Conservation (phyloP, 1,140 invertebrate species). For the Samia ricini region DNA sequence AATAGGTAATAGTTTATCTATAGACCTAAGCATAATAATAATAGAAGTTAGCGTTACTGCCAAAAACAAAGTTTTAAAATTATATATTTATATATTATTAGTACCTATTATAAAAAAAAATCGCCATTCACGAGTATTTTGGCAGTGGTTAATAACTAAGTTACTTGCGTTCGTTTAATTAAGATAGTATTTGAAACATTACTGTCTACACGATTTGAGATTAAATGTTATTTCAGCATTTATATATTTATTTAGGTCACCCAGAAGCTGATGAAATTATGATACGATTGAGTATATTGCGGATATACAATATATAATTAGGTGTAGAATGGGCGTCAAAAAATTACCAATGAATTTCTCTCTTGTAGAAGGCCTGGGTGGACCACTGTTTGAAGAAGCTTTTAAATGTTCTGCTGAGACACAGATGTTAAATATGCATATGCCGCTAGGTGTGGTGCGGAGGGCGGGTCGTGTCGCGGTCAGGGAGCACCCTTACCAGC, state of each 20-base stretch:
- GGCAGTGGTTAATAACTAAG: conserved; percentile 55
- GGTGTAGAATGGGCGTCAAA: background rate
- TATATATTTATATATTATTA: conserved; percentile 48
- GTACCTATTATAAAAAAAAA: no score
- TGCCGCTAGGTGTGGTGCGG: conserved; percentile 81
- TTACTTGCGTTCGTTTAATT: conserved; percentile 35
- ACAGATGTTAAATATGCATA: conserved; percentile 68
- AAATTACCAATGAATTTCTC: conserved; percentile 18
- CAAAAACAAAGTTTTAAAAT: conserved; percentile 39
- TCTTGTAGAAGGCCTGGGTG: conserved; percentile 28
- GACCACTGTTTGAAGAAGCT: conserved; percentile 29
- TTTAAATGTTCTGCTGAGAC: conserved; percentile 43
- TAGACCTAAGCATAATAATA: conserved; percentile 62
- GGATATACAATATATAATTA: no score
- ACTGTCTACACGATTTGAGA: conserved; percentile 45
- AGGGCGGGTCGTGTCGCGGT: conserved; percentile 90
- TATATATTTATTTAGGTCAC: conserved; percentile 25
- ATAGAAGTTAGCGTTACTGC: conserved; percentile 64
- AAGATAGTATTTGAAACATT: conserved; percentile 29
- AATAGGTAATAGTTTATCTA: conserved; percentile 52
- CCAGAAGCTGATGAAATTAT: background rate
- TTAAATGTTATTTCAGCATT: conserved; percentile 67
- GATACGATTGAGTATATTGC: no score
- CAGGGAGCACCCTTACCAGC: conserved; percentile 95
- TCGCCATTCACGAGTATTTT: conserved; percentile 38